A percentile compares a stretch with the other conserved stretches of the same genome.
Evolutionary conservation across 2,113 vertebrate genomes (phyloP).

Genomic region (Esox niger): DNA sequence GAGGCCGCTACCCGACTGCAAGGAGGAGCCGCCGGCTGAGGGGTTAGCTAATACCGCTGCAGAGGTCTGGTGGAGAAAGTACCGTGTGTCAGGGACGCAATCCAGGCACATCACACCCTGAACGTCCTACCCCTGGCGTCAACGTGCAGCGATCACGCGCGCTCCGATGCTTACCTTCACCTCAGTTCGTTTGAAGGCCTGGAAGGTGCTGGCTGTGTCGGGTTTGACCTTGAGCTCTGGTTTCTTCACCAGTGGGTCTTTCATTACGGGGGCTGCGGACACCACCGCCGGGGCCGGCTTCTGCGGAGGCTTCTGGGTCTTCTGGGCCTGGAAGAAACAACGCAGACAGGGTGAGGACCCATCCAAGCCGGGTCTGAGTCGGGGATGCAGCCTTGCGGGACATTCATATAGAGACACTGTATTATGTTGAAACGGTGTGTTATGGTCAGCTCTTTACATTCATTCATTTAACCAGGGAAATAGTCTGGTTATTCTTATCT

Average conservation of each 20-base stretch:
- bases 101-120: background rate
- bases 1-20: slow-evolving; percentile 83
- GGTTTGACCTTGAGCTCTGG: slow-evolving; percentile 87
- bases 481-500: too few relatives aligned
- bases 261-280: slow-evolving; percentile 83
- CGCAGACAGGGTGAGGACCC: background rate
- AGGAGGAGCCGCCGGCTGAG: slow-evolving; percentile 74
- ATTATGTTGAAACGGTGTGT: too few relatives aligned
- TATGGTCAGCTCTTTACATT: too few relatives aligned
- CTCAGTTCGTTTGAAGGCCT: slow-evolving; percentile 95
- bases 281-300: slow-evolving; percentile 86
- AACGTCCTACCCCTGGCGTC: too few relatives aligned
- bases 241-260: slow-evolving; percentile 93
- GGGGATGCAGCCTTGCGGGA: background rate
- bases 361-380: too few relatives aligned
- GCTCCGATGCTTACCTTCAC: slow-evolving; percentile 81
- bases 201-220: slow-evolving; percentile 86
- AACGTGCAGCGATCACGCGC: too few relatives aligned
- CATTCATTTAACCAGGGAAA: too few relatives aligned
- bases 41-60: slow-evolving; percentile 80
- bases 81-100: background rate
- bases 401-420: too few relatives aligned
- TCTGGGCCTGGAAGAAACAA: slow-evolving; percentile 81
- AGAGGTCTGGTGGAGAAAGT: slow-evolving; percentile 71
- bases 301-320: slow-evolving; percentile 92